phyloP scores from a whole-genome alignment of 2,113 vertebrate species.

The Hypanus sabinus region DNA sequence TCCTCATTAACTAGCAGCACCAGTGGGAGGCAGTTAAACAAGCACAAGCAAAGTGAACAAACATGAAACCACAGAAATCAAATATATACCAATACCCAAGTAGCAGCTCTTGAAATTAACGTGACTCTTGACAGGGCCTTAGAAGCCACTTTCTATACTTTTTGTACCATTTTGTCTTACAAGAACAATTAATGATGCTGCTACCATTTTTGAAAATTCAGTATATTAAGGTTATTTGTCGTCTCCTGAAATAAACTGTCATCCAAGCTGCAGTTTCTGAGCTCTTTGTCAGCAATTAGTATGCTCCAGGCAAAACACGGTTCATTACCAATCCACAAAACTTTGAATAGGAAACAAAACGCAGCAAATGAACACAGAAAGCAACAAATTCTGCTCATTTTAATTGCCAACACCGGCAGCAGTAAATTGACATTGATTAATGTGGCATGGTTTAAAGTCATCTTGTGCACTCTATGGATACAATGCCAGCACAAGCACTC shows the following conservation, averaged over 20 bases:
- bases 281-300: constrained; percentile 1
- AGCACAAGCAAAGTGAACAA: not conserved
- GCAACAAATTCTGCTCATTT: constrained; percentile 20
- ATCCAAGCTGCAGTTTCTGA: not conserved
- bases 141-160: not conserved
- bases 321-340: constrained; percentile 26
- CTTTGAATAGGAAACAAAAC: constrained; percentile 17
- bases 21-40: not conserved
- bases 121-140: not conserved
- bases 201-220: constrained; percentile 4
- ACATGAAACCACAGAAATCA: not conserved
- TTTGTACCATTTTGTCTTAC: constrained; percentile 20
- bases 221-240: constrained; percentile 24
- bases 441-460: not conserved
- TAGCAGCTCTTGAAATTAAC: not conserved
- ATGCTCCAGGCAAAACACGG: constrained; percentile 4
- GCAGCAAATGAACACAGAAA: not conserved
- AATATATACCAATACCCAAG: not conserved
- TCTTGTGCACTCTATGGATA: not conserved
- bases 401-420: not conserved
- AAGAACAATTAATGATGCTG: constrained; percentile 23
- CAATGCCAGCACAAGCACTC: not conserved
- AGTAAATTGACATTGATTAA: constrained; percentile 26
- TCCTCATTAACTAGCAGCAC: not conserved
- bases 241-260: constrained; percentile 7